Evolutionary conservation across 2,113 vertebrate species (phyloP).

Genomic region (Lipotes vexillifer): DNA sequence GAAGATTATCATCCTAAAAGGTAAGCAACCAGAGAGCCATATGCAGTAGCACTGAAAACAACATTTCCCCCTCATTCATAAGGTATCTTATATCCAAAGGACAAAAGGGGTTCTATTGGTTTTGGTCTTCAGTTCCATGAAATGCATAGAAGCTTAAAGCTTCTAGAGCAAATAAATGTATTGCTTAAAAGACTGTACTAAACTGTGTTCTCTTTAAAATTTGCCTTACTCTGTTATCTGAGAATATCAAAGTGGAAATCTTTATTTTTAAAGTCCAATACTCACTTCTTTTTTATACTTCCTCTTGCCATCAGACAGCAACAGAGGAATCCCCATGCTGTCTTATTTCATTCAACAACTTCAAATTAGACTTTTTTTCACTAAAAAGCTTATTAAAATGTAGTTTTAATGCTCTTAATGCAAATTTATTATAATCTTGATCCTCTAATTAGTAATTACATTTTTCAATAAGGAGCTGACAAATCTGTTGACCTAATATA

Average conservation of each 20-base stretch:
- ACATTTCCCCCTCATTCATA: background rate
- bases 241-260: background rate
- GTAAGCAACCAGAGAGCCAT: background rate
- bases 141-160: background rate
- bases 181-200: background rate
- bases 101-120: background rate
- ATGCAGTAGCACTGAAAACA: background rate
- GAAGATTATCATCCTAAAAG: background rate
- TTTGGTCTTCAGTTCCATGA: background rate
- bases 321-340: background rate
- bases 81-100: background rate
- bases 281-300: background rate
- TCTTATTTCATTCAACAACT: background rate
- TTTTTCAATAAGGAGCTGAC: conserved; percentile 72
- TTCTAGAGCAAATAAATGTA: background rate
- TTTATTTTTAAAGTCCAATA: background rate
- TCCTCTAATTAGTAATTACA: conserved; percentile 70
- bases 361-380: background rate
- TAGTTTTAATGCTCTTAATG: conserved; percentile 58
- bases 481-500: conserved; percentile 67
- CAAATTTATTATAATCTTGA: conserved; percentile 72
- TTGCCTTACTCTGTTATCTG: background rate
- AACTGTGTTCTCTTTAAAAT: background rate
- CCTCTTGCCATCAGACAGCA: background rate
- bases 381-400: conserved; percentile 66